phyloP scores from a whole-genome alignment of 2,888 invertebrate species.

The Drosophila tanythrix region DNA sequence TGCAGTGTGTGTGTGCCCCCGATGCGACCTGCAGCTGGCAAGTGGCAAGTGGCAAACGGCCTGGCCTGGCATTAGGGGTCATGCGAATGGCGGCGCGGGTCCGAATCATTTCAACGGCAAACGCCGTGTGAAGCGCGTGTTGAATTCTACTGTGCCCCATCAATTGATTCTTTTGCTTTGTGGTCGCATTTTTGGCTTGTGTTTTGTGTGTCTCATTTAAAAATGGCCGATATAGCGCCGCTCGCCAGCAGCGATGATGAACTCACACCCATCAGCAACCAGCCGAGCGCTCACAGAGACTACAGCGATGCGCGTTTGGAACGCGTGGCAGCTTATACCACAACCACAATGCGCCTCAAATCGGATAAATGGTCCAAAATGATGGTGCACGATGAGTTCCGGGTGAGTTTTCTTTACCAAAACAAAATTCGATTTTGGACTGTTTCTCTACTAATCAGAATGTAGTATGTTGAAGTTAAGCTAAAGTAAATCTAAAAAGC shows the following conservation, averaged over 20 bases:
- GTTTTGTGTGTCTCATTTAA: background rate
- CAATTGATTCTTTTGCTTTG: slow-evolving; percentile 58
- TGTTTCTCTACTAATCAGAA: background rate
- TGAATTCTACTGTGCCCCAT: slow-evolving; percentile 41
- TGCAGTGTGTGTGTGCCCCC: slow-evolving; percentile 18
- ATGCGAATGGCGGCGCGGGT: slow-evolving; percentile 53
- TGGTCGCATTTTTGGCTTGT: slow-evolving; percentile 30
- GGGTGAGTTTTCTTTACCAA: slow-evolving; percentile 86
- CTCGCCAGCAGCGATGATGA: slow-evolving; percentile 74
- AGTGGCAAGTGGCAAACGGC: slow-evolving; percentile 1
- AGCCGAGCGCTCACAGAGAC: slow-evolving; percentile 50
- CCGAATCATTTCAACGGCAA: slow-evolving; percentile 67
- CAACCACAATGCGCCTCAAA: slow-evolving; percentile 91
- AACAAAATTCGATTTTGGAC: background rate
- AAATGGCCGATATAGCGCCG: slow-evolving; percentile 45
- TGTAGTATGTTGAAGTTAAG: background rate
- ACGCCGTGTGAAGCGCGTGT: slow-evolving; percentile 61
- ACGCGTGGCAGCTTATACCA: slow-evolving; percentile 91
- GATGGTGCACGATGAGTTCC: slow-evolving; percentile 88
- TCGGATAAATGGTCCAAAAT: slow-evolving; percentile 95
- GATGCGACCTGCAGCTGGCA: slow-evolving; percentile 38
- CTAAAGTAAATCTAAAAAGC: background rate
- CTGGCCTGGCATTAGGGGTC: slow-evolving; percentile 69
- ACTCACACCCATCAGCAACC: slow-evolving; percentile 28
- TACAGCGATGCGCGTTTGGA: slow-evolving; percentile 89